Base-by-base conservation (phyloP, 2,113 vertebrate species). In the Serilophus lunatus region DNA sequence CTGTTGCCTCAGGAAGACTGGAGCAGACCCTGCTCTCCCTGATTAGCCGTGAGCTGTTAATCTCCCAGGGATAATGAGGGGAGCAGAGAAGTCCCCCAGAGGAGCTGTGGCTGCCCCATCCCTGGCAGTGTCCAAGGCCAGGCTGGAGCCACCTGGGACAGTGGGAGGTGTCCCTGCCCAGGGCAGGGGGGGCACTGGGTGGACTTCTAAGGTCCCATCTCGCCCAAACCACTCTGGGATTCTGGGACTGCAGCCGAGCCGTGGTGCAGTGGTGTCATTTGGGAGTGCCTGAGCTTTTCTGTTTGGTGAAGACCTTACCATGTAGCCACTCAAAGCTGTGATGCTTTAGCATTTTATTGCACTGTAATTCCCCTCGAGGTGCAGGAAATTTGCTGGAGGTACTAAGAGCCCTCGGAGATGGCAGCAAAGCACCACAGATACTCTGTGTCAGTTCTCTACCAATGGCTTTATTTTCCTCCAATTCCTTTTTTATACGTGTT, bases 261-360 rank as follows among this genome's bases (percentile, higher is more conserved):
- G 3, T 6, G 28, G n/a, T 51, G 82, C 82, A 22, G 3, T 10
- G 13, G 38, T 61, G 82, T 57, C 60, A 11, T 70, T 72, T 18
- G 26, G 59, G 76, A 64, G 81, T 44, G 56, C 72, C 86, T 59
- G 51, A 2, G 22, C 59, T 56, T 50, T 63, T 63, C 54, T 94
- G 10, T 89, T 89, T 89, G 86, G 75, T 10, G 57, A 95, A 86
- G 94, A 91, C 42, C 91, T 95, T 50, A 35, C 38, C 13, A 3
- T 44, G 82, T 31, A 94, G 92, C 85, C 33, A 4, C 59, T n/a
- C 53, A 42, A 65, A 87, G 91, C 95, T 42, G 57, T 10, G 57
- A 33, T 53, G 75, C 86, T 94, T 91, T 65, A 72, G 65, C 45
- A 4, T 88, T 94, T 96, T 95, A 95, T 94, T 96, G 90, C 93